A percentile compares a stretch with the other conserved stretches of the same genome.
These are phyloP conservation scores for Craterocephalus amniculus DNA, from an alignment of 2,797 vertebrate species.

Conservation along the genomic window DNA sequence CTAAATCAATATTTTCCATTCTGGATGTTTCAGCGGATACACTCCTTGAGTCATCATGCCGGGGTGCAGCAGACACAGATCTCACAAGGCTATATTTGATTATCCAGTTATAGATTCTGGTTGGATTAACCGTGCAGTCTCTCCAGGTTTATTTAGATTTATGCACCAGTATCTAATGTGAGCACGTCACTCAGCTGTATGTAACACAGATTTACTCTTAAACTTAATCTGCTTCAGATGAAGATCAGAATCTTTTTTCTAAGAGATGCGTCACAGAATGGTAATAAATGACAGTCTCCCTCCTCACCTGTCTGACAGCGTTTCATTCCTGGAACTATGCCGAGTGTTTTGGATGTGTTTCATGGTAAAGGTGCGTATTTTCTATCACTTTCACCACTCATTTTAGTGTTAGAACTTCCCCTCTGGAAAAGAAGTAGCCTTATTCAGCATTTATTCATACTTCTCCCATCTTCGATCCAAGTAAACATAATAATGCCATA, in stretches of 20 bases:
- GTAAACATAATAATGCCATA: neutral
- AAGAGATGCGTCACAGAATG: constrained; percentile 46
- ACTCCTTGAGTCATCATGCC: constrained; percentile 42
- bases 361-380: neutral
- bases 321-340: constrained; percentile 37
- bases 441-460: neutral
- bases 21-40: constrained; percentile 26
- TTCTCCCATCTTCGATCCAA: neutral
- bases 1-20: constrained; percentile 27
- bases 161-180: constrained; percentile 55
- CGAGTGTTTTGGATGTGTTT: constrained; percentile 14
- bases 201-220: constrained; percentile 30
- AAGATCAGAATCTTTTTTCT: constrained; percentile 46
- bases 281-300: constrained; percentile 57
- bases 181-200: constrained; percentile 35
- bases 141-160: constrained; percentile 19
- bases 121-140: constrained; percentile 13
- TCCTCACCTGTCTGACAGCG: constrained; percentile 30
- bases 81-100: constrained; percentile 28
- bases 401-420: constrained; percentile 11
- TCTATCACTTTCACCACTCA: constrained; percentile 29
- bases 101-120: constrained; percentile 29
- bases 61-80: constrained; percentile 22
- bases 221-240: constrained; percentile 36
- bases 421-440: neutral